Evolutionary conservation across 1,140 invertebrate species (phyloP), one percentile per base, ranked within the genome.

Genomic region (Trinorchestia longiramus): DNA sequence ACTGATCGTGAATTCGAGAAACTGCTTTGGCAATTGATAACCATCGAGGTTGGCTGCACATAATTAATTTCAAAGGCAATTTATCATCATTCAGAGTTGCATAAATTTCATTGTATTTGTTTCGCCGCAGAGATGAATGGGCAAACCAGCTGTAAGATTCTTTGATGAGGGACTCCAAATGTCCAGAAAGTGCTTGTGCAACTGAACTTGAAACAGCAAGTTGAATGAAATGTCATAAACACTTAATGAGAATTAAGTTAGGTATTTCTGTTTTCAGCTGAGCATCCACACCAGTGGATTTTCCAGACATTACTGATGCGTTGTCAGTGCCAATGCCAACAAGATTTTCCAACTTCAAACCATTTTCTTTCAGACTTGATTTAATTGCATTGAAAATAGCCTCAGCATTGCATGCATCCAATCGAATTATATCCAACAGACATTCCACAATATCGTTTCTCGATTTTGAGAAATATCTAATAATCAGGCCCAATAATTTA

Each of bases 261-360:
- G n/a, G n/a, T n/a, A n/a, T n/a, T n/a, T n/a, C n/a, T n/a, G n/a
- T n/a, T n/a, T n/a, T n/a, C n/a, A n/a, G n/a, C n/a, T n/a, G n/a
- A n/a, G 62, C 43, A 77, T 96, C 15, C 43, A 96, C 95, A 44
- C 90, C 95, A 92, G 91, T 96, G 90, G 95, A 41, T 91, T 94
- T 77, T 45, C 95, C 95, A 28, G 43, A 95, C 96, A 96, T 96
- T 43, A 96, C 92, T 41, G 96, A 96, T 87, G 96, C 96, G 87
- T 95, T 96, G 77, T 96, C 96, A 77, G 96, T 95, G n/a, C n/a
- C n/a, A n/a, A n/a, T n/a, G n/a, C n/a, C n/a, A n/a, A n/a, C n/a
- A n/a, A n/a, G n/a, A n/a, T n/a, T n/a, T n/a, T n/a, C n/a, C n/a
- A n/a, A n/a, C n/a, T n/a, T n/a, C n/a, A n/a, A n/a, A n/a, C n/a